A percentile compares a stretch with the other conserved stretches of the same genome.
phyloP scores from a whole-genome alignment of 1,140 invertebrate genomes.

The Drosophila miranda region DNA sequence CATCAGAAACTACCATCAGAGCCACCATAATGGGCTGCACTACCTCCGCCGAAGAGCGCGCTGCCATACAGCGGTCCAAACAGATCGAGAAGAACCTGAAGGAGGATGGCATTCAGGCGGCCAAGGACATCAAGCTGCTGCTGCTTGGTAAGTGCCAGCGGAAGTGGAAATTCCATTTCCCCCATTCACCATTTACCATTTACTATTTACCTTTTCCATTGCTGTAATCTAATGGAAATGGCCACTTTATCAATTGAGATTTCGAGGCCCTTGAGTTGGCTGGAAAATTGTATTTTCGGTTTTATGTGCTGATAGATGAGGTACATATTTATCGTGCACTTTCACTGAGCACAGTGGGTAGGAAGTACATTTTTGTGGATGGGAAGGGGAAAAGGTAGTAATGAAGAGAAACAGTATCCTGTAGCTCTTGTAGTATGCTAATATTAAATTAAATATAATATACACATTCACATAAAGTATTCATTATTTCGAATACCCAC shows the following conservation, averaged over 20 bases:
- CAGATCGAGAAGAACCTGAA: conserved; percentile 99
- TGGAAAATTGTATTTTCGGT: conserved; percentile 38
- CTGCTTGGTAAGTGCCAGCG: conserved; percentile 91
- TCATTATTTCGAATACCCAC: too few species aligned
- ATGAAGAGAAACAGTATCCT: background rate
- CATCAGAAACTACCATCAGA: conserved; percentile 25
- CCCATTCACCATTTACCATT: too few species aligned
- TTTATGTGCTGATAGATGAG: conserved; percentile 44
- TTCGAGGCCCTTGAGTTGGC: conserved; percentile 27
- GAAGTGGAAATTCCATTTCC: conserved; percentile 15
- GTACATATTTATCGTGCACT: conserved; percentile 38
- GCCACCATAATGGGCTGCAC: conserved; percentile 95
- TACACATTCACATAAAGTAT: too few species aligned
- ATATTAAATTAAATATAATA: too few species aligned
- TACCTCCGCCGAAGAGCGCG: conserved; percentile 98
- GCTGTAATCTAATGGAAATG: conserved; percentile 16
- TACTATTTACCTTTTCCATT: conserved; percentile 12
- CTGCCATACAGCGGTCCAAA: conserved; percentile 97
- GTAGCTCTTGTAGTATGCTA: too few species aligned
- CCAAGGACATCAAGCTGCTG: conserved; percentile 99
- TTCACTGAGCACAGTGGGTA: conserved; percentile 16
- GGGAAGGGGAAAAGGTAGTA: background rate
- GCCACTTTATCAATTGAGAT: conserved; percentile 25
- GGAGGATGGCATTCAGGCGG: conserved; percentile 99
- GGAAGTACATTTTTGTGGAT: background rate